Percentiles rank a stretch among this genome's conserved stretches.
Evolutionary conservation across 2,888 invertebrate species (phyloP).

Genomic region (Norana najaformis): DNA sequence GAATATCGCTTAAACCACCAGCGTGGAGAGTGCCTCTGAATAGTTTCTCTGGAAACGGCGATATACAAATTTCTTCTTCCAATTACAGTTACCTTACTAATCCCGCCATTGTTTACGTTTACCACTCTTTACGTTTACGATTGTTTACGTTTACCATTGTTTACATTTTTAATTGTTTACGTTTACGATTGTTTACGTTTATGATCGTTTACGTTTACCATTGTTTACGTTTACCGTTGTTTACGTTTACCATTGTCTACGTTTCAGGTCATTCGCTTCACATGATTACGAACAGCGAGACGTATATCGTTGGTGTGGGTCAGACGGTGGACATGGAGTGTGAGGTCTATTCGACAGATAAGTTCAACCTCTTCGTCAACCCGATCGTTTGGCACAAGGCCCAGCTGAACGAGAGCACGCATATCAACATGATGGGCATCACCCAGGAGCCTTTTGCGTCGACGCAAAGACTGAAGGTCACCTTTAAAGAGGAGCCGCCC

Average conservation of each 20-base stretch:
- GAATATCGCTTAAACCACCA: too few relatives aligned
- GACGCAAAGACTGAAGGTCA: background rate
- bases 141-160: too few relatives aligned
- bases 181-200: too few relatives aligned
- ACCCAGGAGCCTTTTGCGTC: background rate
- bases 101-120: too few relatives aligned
- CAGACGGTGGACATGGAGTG: background rate
- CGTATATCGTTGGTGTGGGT: background rate
- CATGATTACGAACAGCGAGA: background rate
- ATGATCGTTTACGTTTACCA: too few relatives aligned
- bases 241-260: background rate
- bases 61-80: too few relatives aligned
- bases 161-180: too few relatives aligned
- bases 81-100: background rate
- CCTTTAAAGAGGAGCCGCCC: background rate
- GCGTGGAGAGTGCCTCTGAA: too few relatives aligned
- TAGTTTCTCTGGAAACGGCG: too few relatives aligned
- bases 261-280: background rate
- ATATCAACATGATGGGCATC: slow-evolving; percentile 16
- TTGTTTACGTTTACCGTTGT: background rate
- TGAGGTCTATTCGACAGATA: background rate
- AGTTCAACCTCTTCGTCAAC: slow-evolving; percentile 23
- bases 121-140: too few relatives aligned
- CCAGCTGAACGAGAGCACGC: background rate
- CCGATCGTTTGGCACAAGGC: slow-evolving; percentile 1